Conservation (phyloP, 2,113 vertebrate species). For the Scomber scombrus region DNA sequence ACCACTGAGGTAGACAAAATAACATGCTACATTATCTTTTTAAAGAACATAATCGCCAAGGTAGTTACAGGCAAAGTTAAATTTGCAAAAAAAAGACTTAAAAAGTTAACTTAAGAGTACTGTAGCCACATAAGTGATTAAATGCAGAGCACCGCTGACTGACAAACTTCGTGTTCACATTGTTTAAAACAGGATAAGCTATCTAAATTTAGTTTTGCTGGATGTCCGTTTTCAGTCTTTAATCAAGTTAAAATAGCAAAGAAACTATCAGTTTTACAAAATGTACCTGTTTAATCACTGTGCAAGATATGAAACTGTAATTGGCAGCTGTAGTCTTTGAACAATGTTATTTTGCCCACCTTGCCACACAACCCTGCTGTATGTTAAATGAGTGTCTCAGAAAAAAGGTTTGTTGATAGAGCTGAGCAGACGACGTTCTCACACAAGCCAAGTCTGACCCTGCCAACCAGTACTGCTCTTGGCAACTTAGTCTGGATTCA, state of each 20-base stretch:
- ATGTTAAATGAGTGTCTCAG: constrained; percentile 22
- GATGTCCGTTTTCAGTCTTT: too few species aligned
- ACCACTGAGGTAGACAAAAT: too few species aligned
- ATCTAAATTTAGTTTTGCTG: too few species aligned
- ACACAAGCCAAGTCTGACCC: constrained; percentile 22
- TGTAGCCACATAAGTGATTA: background rate
- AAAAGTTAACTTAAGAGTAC: too few species aligned
- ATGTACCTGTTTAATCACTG: background rate
- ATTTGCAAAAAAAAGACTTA: too few species aligned
- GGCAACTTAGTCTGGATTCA: constrained; percentile 49
- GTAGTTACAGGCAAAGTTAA: too few species aligned
- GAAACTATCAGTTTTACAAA: too few species aligned
- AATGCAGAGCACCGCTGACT: background rate
- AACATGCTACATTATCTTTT: too few species aligned
- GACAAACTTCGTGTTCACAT: background rate
- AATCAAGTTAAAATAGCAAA: too few species aligned
- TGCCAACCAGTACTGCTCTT: constrained; percentile 47
- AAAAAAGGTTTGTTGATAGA: constrained; percentile 53
- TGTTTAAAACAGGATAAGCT: background rate
- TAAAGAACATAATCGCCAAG: too few species aligned
- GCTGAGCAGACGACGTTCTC: constrained; percentile 44
- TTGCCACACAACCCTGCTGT: background rate
- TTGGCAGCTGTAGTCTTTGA: background rate
- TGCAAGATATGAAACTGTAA: background rate
- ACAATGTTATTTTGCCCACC: constrained; percentile 2